Conservation (phyloP, 2,797 vertebrate species). For the Cuculus canorus region DNA sequence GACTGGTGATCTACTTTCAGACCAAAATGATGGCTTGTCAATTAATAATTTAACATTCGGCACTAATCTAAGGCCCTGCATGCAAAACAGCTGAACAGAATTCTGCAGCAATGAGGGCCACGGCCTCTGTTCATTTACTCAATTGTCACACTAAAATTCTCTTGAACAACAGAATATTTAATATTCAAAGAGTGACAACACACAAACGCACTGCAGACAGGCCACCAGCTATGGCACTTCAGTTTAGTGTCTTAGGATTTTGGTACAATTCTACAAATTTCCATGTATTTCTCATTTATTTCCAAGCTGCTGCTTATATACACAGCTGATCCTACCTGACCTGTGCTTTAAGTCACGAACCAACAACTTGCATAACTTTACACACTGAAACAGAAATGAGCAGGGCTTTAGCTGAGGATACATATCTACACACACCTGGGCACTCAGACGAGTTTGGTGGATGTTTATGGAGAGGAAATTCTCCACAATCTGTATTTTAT, state of each 20-base stretch:
- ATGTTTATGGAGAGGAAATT: background rate
- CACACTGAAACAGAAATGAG: background rate
- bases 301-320: background rate
- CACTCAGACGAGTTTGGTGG: background rate
- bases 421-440: rapidly evolving
- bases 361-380: background rate
- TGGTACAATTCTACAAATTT: background rate
- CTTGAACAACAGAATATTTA: background rate
- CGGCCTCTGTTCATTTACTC: conserved; percentile 24
- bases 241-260: background rate
- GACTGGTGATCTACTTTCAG: background rate
- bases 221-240: background rate
- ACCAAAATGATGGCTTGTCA: background rate
- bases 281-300: background rate
- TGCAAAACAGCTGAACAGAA: conserved; percentile 22
- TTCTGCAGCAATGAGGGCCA: background rate
- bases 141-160: background rate
- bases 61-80: background rate
- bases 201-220: background rate
- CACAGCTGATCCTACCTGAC: background rate
- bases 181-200: background rate
- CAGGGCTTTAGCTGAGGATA: background rate
- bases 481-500: background rate
- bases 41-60: conserved; percentile 31
- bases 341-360: background rate